Percentiles rank a stretch among this genome's conserved stretches.
These are phyloP conservation scores for Anas georgica DNA, from an alignment of 2,797 vertebrate genomes.

Conservation along the genomic window DNA sequence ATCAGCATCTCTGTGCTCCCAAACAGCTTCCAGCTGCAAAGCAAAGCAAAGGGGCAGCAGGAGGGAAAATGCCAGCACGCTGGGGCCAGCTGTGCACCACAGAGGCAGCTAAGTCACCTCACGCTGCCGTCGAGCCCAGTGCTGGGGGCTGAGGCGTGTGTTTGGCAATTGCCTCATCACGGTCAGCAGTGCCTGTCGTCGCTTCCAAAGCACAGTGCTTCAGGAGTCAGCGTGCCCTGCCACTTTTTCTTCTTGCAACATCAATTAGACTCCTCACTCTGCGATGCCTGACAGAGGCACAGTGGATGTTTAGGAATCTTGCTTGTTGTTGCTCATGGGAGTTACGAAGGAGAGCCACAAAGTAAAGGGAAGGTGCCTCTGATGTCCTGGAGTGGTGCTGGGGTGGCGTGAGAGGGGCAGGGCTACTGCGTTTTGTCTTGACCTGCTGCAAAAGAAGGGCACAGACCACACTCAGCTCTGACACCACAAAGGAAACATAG, in stretches of 20 bases:
- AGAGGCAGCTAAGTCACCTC: neutral
- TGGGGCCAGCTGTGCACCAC: neutral
- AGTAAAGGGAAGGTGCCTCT: neutral
- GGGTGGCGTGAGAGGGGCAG: no score
- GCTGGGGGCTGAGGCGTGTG: neutral
- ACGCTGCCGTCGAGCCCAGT: fast-evolving
- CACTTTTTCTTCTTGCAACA: neutral
- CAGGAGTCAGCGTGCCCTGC: neutral
- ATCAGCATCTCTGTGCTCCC: neutral
- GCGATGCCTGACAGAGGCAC: neutral
- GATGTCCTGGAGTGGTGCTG: neutral
- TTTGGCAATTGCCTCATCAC: neutral
- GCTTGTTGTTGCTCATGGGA: neutral
- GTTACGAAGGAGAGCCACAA: neutral
- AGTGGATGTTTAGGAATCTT: neutral
- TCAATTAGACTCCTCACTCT: neutral
- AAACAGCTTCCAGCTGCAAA: neutral
- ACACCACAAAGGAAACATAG: neutral
- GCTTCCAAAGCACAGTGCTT: neutral
- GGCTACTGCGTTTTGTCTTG: neutral
- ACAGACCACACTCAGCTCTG: no score
- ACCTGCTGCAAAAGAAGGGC: neutral
- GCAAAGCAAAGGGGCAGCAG: neutral
- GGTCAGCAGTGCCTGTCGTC: neutral
- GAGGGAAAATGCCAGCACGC: fast-evolving